These are phyloP conservation scores for Rhynchotus rufescens DNA, from an alignment of 2,797 vertebrate genomes.

Conservation along the genomic window DNA sequence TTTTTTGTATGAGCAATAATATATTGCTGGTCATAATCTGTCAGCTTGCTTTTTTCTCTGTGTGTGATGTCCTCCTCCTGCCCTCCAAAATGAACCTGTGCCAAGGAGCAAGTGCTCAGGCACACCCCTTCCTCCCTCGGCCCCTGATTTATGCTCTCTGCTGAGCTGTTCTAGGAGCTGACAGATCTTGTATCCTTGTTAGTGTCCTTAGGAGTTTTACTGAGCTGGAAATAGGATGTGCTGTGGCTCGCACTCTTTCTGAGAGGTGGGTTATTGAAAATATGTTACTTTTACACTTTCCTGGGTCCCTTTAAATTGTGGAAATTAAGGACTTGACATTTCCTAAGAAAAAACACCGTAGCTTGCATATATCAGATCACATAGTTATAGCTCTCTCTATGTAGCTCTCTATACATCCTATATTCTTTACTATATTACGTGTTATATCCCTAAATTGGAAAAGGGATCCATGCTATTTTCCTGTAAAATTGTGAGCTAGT, in stretches of 20 bases:
- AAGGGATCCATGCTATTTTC: not conserved
- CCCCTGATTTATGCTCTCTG: not conserved
- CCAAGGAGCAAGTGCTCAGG: not conserved
- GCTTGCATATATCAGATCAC: not conserved
- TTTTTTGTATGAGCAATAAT: not conserved
- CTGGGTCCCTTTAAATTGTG: not conserved
- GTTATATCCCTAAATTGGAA: not conserved
- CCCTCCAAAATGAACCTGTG: not conserved
- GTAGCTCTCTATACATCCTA: too few species aligned
- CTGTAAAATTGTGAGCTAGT: not conserved
- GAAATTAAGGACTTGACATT: not conserved
- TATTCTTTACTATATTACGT: too few species aligned
- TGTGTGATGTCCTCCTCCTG: too few species aligned
- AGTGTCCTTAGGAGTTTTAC: not conserved
- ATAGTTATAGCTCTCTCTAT: not conserved
- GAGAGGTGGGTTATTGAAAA: too few species aligned
- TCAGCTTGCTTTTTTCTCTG: not conserved
- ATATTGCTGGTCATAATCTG: not conserved
- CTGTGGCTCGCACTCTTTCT: too few species aligned
- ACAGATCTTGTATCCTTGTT: not conserved
- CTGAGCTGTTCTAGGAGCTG: not conserved
- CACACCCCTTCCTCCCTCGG: accelerated
- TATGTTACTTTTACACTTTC: not conserved
- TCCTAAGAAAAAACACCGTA: not conserved
- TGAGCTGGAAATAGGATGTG: not conserved